Percentiles rank a stretch among this genome's conserved stretches.
These are phyloP conservation scores for Eugnorisma glareosa DNA, from an alignment of 2,888 invertebrate species.

Conservation along the genomic window DNA sequence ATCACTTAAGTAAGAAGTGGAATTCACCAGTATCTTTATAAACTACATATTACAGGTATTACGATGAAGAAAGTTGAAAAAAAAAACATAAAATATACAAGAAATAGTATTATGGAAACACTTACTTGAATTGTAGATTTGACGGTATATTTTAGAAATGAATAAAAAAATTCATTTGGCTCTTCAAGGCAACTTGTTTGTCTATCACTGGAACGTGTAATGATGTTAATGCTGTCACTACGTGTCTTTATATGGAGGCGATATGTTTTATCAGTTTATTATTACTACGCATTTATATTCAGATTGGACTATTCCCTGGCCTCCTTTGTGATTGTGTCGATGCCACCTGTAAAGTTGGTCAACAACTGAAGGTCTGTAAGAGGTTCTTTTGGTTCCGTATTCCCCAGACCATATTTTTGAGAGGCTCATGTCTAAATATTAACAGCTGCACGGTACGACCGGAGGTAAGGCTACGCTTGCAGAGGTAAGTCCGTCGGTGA, in stretches of 20 bases:
- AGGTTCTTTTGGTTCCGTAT: constrained; percentile 6
- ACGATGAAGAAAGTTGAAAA: background rate
- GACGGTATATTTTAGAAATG: background rate
- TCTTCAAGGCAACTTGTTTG: constrained; percentile 38
- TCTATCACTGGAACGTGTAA: constrained; percentile 35
- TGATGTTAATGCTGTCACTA: background rate
- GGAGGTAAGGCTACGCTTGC: background rate
- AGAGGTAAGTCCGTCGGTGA: background rate
- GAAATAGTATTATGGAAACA: background rate
- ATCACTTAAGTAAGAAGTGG: background rate
- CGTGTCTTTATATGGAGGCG: constrained; percentile 57
- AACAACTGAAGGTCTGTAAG: constrained; percentile 8
- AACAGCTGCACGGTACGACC: background rate
- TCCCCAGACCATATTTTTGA: background rate
- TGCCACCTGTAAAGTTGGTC: constrained; percentile 46
- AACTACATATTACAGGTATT: background rate
- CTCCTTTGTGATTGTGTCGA: constrained; percentile 48
- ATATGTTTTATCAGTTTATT: constrained; percentile 56
- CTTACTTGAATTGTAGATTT: constrained; percentile 47
- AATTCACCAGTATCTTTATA: background rate
- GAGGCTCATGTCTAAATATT: background rate
- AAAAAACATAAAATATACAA: background rate
- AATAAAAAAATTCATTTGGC: constrained; percentile 9
- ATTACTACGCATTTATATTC: constrained; percentile 35
- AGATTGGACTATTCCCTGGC: constrained; percentile 44